Conservation (phyloP, 2,888 invertebrate genomes). For the Cistogaster globosa region DNA sequence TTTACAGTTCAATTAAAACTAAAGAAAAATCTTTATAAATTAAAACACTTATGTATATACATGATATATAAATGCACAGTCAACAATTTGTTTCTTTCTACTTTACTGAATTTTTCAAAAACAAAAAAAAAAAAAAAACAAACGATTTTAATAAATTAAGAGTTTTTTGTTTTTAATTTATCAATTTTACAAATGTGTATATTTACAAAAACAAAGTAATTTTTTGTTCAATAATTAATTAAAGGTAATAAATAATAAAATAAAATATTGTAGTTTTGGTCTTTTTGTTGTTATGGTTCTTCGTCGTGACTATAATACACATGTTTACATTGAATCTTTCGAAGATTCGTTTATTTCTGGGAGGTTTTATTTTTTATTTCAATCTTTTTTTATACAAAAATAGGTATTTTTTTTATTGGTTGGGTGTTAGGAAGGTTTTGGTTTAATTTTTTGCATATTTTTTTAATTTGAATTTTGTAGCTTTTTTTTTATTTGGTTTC, state of each 20-base stretch:
- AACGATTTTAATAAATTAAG: background rate
- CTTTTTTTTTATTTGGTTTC: slow-evolving; percentile 75
- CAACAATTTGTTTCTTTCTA: background rate
- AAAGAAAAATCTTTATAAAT: slow-evolving; percentile 32
- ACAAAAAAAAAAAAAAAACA: background rate
- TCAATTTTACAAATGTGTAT: background rate
- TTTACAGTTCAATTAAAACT: slow-evolving; percentile 20
- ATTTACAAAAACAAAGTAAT: slow-evolving; percentile 17
- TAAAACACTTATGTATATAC: slow-evolving; percentile 40
- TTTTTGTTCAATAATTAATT: background rate
- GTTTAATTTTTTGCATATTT: background rate
- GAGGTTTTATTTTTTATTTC: slow-evolving; percentile 1
- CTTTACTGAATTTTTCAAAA: background rate
- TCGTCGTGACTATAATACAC: slow-evolving; percentile 59
- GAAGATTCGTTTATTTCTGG: slow-evolving; percentile 40
- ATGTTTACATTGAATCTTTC: slow-evolving; percentile 62
- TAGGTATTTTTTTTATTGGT: slow-evolving; percentile 36
- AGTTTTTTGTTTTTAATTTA: background rate
- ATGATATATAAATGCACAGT: background rate
- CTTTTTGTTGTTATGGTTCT: slow-evolving; percentile 41
- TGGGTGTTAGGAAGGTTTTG: slow-evolving; percentile 41
- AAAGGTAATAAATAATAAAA: background rate
- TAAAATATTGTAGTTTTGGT: slow-evolving; percentile 54
- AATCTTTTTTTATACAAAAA: slow-evolving; percentile 51
- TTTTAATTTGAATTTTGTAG: background rate